Conservation (phyloP, 2,113 vertebrate species). For the Notiomystis cincta region DNA sequence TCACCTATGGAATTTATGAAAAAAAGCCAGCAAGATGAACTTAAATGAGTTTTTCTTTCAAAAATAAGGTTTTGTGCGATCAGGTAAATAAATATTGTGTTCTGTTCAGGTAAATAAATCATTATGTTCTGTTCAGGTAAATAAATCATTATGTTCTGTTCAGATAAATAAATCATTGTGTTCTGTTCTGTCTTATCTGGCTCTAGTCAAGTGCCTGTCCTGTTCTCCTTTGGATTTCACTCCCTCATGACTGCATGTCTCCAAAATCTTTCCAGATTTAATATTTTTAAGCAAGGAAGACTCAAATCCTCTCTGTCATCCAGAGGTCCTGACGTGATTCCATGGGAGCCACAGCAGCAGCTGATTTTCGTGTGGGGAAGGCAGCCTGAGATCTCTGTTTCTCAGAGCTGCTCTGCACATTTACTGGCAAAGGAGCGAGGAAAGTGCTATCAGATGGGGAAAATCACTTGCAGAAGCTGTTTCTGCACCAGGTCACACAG, state of each 20-base stretch:
- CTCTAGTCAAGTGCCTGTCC: not conserved
- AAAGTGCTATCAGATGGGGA: conserved; percentile 55
- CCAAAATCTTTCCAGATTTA: not conserved
- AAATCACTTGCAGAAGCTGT: conserved; percentile 72
- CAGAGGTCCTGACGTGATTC: not conserved
- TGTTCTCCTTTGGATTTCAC: not conserved
- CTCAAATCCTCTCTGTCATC: not conserved
- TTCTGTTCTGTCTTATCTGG: not conserved
- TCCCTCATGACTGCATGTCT: not conserved
- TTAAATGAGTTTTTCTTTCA: not conserved
- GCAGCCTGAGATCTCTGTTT: not conserved
- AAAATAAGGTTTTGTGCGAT: not conserved
- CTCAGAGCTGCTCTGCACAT: conserved; percentile 66
- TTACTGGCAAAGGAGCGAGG: not conserved
- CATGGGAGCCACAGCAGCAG: not conserved
- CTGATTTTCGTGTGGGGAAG: not conserved
- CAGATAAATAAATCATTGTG: not conserved
- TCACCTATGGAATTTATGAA: not conserved
- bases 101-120: too few species aligned
- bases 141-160: not conserved
- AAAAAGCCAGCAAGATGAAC: not conserved
- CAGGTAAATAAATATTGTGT: not conserved
- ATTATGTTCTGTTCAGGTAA: not conserved
- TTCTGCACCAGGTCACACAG: conserved; percentile 21
- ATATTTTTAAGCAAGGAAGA: not conserved